Conservation (phyloP, 2,888 invertebrate species). For the Apodemia mormo region DNA sequence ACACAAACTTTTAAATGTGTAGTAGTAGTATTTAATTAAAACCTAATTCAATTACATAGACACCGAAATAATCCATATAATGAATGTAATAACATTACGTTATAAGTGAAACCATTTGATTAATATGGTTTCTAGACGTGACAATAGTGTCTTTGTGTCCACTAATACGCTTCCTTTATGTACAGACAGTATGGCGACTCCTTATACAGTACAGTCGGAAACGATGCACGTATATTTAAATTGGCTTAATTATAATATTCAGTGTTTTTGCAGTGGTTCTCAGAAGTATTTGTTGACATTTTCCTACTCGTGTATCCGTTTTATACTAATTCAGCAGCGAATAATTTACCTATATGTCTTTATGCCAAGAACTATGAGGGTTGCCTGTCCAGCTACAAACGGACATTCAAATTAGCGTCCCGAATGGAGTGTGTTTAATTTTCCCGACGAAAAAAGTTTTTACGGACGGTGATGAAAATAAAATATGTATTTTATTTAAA, state of each 20-base stretch:
- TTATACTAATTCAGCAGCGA: not conserved
- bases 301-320: not conserved
- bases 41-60: no score
- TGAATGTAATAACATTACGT: conserved; percentile 7
- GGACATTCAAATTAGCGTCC: no score
- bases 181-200: conserved; percentile 32
- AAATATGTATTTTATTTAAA: no score
- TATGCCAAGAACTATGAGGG: no score
- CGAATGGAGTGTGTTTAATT: no score
- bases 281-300: not conserved
- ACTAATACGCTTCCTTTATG: conserved; percentile 24
- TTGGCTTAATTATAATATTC: conserved; percentile 4
- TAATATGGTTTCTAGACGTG: conserved; percentile 9
- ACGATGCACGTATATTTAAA: conserved; percentile 11
- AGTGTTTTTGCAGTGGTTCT: not conserved
- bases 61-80: not conserved
- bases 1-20: no score
- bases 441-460: no score
- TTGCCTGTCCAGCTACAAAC: no score
- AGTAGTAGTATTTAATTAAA: no score
- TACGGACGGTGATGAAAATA: no score
- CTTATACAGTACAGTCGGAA: conserved; percentile 18
- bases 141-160: not conserved
- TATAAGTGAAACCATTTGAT: conserved; percentile 9
- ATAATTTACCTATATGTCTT: not conserved